Base-by-base conservation (phyloP, 1,140 invertebrate species). In the Drosophila triauraria region DNA sequence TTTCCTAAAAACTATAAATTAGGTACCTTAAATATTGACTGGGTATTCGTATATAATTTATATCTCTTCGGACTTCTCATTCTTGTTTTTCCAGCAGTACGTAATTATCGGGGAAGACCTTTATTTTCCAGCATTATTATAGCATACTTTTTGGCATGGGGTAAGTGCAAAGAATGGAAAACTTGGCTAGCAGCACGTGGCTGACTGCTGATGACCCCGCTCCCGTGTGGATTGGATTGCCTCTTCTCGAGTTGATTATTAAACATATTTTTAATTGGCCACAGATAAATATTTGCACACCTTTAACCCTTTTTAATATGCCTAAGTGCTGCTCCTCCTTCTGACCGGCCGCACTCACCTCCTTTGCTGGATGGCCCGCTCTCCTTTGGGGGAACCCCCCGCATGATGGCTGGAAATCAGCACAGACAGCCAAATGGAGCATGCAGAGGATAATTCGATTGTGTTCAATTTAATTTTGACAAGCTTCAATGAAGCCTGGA, bases 381-480 rank as follows among this genome's bases (percentile, higher is more conserved):
- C 13, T 56, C 13, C 20, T 15, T n/a, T 25, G 48, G 53, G 53
- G 53, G 13, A 48, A 46, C 5, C 60, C 57, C 50, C 51, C 32
- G 20, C 30, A 13, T 48, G 5, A 13, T 48, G 5, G 44, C 30
- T 72, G 40, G 42, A 75, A 78, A 78, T 67, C 70, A 78, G 61
- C 27, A 58, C 75, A 70, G 56, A 69, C 65, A 64, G 60, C 53
- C 80, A 91, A 92, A 91, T 92, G 80, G 85, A 86, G 86, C 86
- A 83, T 87, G 67, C 82, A 82, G 60, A 72, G 78, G 75, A 92
- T 92, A 92, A 92, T 92, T 92, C 83, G 91, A 92, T 92, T 92
- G 91, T 91, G 91, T 92, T 92, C 91, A 92, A 92, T 92, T 92
- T 92, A 92, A 92, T 92, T 92, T 92, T 92, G 91, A 92, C 91